A percentile compares a stretch with the other conserved stretches of the same genome.
These are phyloP conservation scores for Oryzaephilus surinamensis DNA, from an alignment of 1,140 invertebrate genomes.

Conservation along the genomic window DNA sequence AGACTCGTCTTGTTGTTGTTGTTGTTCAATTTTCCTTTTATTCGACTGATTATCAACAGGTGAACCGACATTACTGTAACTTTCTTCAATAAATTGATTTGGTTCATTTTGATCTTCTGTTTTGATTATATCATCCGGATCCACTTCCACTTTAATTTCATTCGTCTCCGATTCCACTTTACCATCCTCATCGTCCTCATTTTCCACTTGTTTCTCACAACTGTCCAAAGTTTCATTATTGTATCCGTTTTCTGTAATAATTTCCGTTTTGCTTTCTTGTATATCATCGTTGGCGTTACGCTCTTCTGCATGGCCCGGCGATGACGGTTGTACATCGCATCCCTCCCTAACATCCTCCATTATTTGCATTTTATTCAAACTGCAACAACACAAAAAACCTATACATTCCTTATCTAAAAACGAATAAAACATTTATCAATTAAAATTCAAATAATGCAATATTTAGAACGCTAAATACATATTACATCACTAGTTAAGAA, in stretches of 20 bases:
- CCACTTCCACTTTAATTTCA: slow-evolving; percentile 12
- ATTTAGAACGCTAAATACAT: too few relatives aligned
- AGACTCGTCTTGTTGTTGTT: slow-evolving; percentile 17
- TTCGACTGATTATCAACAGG: slow-evolving; percentile 8
- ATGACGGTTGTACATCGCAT: slow-evolving; percentile 30
- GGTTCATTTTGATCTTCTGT: slow-evolving; percentile 8
- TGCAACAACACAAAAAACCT: slow-evolving; percentile 23
- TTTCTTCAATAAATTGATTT: slow-evolving; percentile 14
- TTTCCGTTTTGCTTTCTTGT: slow-evolving; percentile 1
- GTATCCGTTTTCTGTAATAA: slow-evolving; percentile 6
- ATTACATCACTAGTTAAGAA: too few relatives aligned
- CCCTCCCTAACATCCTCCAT: slow-evolving; percentile 36
- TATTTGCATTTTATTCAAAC: slow-evolving; percentile 37
- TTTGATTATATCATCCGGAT: slow-evolving; percentile 9
- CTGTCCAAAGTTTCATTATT: slow-evolving; percentile 8
- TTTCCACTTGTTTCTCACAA: slow-evolving; percentile 8
- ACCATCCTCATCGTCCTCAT: slow-evolving; percentile 5
- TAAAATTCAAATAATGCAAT: neutral
- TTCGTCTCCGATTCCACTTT: slow-evolving; percentile 10
- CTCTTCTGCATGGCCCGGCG: slow-evolving; percentile 33
- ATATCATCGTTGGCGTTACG: slow-evolving; percentile 13
- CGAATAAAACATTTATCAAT: too few relatives aligned
- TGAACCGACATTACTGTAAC: slow-evolving; percentile 11
- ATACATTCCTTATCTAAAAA: too few relatives aligned
- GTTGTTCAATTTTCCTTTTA: neutral